phyloP scores from a whole-genome alignment of 2,797 vertebrate genomes.

The Antennarius maculatus region DNA sequence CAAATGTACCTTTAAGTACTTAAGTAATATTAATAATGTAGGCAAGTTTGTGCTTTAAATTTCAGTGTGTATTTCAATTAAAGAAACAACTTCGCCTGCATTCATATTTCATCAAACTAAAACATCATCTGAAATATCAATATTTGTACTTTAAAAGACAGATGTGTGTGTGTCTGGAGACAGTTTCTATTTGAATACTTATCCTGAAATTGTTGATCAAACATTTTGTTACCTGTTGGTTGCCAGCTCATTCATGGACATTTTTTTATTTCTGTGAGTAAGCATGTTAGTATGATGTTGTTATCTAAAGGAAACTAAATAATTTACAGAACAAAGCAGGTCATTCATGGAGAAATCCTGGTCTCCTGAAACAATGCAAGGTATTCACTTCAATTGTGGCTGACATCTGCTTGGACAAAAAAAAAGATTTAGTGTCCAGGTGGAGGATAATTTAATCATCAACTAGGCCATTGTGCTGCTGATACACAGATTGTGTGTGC shows the following conservation, averaged over 20 bases:
- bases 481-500: neutral
- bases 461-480: constrained; percentile 8
- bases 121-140: neutral
- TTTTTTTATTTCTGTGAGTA: constrained; percentile 41
- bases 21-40: no score
- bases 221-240: constrained; percentile 28
- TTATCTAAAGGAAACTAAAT: constrained; percentile 57
- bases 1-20: neutral
- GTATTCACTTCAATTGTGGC: constrained; percentile 21
- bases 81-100: neutral
- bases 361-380: constrained; percentile 25
- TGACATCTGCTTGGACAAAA: constrained; percentile 15
- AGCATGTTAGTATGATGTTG: constrained; percentile 50
- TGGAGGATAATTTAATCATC: constrained; percentile 16
- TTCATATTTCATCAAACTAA: neutral
- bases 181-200: neutral
- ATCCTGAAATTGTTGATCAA: no score
- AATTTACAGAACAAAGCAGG: constrained; percentile 39
- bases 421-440: constrained; percentile 10
- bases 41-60: neutral
- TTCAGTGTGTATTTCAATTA: constrained; percentile 1
- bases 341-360: constrained; percentile 12
- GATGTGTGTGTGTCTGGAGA: neutral
- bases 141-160: constrained; percentile 1
- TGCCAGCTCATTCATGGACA: constrained; percentile 25